Percentiles rank a stretch among this genome's conserved stretches.
Conservation (phyloP, 1,140 invertebrate species). For the Trachelipus rathkii region DNA sequence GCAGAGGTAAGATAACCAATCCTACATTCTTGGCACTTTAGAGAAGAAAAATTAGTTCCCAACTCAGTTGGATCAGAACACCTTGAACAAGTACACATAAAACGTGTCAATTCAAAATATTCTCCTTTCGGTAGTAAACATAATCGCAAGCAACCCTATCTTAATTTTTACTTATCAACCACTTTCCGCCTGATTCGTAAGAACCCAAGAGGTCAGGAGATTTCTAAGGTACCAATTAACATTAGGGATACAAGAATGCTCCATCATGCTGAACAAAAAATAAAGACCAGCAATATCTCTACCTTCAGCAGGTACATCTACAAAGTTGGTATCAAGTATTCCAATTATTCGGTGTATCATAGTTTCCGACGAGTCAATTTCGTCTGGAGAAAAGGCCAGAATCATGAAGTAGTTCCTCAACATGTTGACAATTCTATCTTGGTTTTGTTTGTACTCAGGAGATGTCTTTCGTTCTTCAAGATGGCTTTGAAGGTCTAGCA, state of each 20-base stretch:
- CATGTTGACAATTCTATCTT: slow-evolving; percentile 45
- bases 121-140: no score
- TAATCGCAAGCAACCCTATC: slow-evolving; percentile 59
- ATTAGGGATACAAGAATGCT: slow-evolving; percentile 71
- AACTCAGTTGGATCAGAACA: slow-evolving; percentile 65
- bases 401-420: slow-evolving; percentile 44
- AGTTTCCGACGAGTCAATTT: slow-evolving; percentile 50
- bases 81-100: slow-evolving; percentile 65
- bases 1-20: slow-evolving; percentile 39
- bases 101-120: slow-evolving; percentile 66
- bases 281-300: slow-evolving; percentile 59
- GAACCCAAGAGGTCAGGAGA: no score
- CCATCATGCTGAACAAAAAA: slow-evolving; percentile 66
- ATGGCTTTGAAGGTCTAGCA: slow-evolving; percentile 43
- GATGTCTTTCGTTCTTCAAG: slow-evolving; percentile 41
- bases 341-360: slow-evolving; percentile 60
- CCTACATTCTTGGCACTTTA: slow-evolving; percentile 36
- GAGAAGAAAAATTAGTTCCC: slow-evolving; percentile 44
- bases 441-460: slow-evolving; percentile 41
- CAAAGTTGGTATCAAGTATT: slow-evolving; percentile 68
- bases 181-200: no score
- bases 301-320: slow-evolving; percentile 53
- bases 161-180: slow-evolving; percentile 61
- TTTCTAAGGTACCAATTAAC: slow-evolving; percentile 62
- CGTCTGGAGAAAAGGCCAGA: slow-evolving; percentile 36